Evolutionary conservation across 2,888 invertebrate species (phyloP).

Genomic region (Habroteleia sp.): DNA sequence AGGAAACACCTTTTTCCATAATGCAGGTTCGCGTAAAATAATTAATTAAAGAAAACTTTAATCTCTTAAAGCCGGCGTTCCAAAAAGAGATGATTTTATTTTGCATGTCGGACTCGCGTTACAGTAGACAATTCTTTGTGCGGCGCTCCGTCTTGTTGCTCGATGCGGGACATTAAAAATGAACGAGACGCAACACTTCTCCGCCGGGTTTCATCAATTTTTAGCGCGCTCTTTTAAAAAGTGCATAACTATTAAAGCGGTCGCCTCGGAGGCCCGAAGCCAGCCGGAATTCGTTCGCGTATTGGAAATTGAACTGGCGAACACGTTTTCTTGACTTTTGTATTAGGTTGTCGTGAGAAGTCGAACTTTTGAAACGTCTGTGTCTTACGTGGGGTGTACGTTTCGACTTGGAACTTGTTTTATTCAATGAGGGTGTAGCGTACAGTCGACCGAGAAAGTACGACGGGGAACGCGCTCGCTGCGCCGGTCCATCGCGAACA

Average conservation of each 20-base stretch:
- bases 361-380: slow-evolving; percentile 49
- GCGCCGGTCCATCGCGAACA: slow-evolving; percentile 53
- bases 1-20: too few species aligned
- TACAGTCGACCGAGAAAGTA: slow-evolving; percentile 36
- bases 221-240: slow-evolving; percentile 14
- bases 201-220: slow-evolving; percentile 24
- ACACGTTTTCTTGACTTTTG: slow-evolving; percentile 44
- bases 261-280: not conserved
- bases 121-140: too few species aligned
- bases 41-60: too few species aligned
- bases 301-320: slow-evolving; percentile 29
- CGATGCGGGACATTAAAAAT: slow-evolving; percentile 16
- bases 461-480: slow-evolving; percentile 42
- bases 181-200: slow-evolving; percentile 10
- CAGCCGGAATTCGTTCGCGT: slow-evolving; percentile 8
- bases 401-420: slow-evolving; percentile 51
- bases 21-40: too few species aligned
- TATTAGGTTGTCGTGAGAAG: slow-evolving; percentile 47
- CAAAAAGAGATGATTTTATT: too few species aligned
- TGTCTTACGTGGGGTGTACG: slow-evolving; percentile 37
- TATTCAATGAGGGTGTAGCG: slow-evolving; percentile 55
- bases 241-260: slow-evolving; percentile 28
- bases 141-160: too few species aligned
- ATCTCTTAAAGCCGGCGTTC: too few species aligned
- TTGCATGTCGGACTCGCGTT: too few species aligned